These are phyloP conservation scores for Drosophila subquinaria DNA, from an alignment of 2,888 invertebrate species.

Conservation along the genomic window DNA sequence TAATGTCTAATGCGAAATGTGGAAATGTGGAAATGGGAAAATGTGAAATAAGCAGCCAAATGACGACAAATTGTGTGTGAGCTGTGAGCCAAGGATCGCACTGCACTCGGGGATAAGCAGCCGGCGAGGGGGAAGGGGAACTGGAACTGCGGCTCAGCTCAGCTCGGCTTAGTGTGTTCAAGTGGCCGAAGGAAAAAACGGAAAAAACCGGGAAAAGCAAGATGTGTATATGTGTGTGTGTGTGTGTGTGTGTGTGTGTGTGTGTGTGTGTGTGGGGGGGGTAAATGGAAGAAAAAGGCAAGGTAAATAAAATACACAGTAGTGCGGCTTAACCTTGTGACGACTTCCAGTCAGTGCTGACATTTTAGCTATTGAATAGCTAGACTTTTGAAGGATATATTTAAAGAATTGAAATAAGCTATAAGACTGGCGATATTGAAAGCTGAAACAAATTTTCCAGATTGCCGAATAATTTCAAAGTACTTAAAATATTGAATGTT, in stretches of 20 bases:
- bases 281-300: conserved; percentile 21
- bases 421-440: no score
- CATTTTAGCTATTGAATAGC: not conserved
- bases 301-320: conserved; percentile 63
- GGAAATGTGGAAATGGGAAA: conserved; percentile 9
- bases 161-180: conserved; percentile 61
- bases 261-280: no score
- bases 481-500: no score
- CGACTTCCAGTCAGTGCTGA: conserved; percentile 42
- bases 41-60: conserved; percentile 53
- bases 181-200: conserved; percentile 44
- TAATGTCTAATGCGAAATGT: conserved; percentile 15
- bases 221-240: no score
- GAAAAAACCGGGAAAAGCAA: not conserved
- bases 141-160: conserved; percentile 25
- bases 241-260: not conserved
- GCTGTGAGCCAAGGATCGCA: conserved; percentile 17
- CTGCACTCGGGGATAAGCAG: conserved; percentile 5
- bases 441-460: no score
- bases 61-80: conserved; percentile 66
- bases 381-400: not conserved
- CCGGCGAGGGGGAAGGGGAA: conserved; percentile 7
- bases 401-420: no score
- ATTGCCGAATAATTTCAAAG: no score
- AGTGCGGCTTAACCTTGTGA: conserved; percentile 73